Percentiles rank a stretch among this genome's conserved stretches.
Conservation (phyloP, 2,888 invertebrate species). For the Brassicogethes aeneus region DNA sequence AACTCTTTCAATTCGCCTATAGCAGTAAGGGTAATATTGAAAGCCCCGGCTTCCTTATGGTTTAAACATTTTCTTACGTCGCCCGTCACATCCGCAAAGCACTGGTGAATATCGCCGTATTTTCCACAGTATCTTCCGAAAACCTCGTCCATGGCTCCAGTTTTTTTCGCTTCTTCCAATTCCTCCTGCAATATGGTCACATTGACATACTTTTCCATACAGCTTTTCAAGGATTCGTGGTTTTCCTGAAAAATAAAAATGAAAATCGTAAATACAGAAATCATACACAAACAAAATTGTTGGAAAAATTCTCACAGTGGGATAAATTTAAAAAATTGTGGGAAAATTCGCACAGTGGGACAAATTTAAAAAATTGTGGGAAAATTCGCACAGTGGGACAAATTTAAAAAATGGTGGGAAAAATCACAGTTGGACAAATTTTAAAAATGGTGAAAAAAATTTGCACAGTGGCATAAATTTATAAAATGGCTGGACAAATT, state of each 20-base stretch:
- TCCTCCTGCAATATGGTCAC: constrained; percentile 49
- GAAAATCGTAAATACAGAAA: too few species aligned
- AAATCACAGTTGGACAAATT: too few species aligned
- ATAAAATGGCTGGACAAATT: too few species aligned
- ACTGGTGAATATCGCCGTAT: constrained; percentile 49
- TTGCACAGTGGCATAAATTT: too few species aligned
- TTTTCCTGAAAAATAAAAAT: constrained; percentile 16
- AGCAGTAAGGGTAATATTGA: constrained; percentile 55
- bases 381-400: too few species aligned
- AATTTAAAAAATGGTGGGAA: too few species aligned
- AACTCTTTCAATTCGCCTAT: constrained; percentile 63
- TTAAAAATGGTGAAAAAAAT: too few species aligned
- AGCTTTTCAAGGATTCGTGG: constrained; percentile 41
- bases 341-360: too few species aligned
- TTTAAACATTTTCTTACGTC: constrained; percentile 56
- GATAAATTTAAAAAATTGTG: too few species aligned
- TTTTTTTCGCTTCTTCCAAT: constrained; percentile 60
- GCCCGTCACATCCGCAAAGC: constrained; percentile 50
- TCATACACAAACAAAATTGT: too few species aligned
- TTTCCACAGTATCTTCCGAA: constrained; percentile 58
- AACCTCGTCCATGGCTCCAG: constrained; percentile 41
- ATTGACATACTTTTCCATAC: constrained; percentile 53
- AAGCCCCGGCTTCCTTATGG: constrained; percentile 50
- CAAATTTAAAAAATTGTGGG: too few species aligned
- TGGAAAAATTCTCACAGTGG: too few species aligned